A percentile compares a stretch with the other conserved stretches of the same genome.
Evolutionary conservation across 2,888 invertebrate genomes (phyloP).

Genomic region (Macrosiphum euphorbiae): DNA sequence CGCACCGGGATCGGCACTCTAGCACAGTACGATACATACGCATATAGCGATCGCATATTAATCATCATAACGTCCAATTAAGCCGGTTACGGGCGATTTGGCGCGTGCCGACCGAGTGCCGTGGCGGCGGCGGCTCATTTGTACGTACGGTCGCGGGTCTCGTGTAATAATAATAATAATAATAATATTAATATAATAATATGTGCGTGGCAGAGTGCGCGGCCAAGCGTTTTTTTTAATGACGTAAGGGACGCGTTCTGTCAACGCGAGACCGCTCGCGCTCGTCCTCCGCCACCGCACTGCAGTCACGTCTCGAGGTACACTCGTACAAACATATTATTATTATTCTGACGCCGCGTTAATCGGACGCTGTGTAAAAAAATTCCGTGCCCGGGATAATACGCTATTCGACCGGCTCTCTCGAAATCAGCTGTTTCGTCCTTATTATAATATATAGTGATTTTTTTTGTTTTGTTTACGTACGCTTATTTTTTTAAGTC

Average conservation of each 20-base stretch:
- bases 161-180: neutral
- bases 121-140: slow-evolving; percentile 41
- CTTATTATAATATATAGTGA: too few relatives aligned
- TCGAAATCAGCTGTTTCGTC: too few relatives aligned
- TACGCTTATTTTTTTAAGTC: too few relatives aligned
- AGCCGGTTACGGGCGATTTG: slow-evolving; percentile 55
- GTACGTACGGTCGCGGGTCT: neutral
- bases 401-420: too few relatives aligned
- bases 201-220: neutral
- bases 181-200: neutral
- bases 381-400: too few relatives aligned
- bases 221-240: slow-evolving; percentile 54
- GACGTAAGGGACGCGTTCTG: slow-evolving; percentile 47
- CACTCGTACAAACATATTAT: too few relatives aligned
- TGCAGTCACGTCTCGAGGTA: neutral
- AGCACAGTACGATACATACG: neutral
- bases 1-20: neutral
- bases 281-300: neutral
- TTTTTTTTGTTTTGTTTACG: too few relatives aligned
- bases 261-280: slow-evolving; percentile 22
- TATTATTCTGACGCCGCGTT: too few relatives aligned
- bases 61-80: slow-evolving; percentile 57
- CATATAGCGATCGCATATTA: slow-evolving; percentile 30
- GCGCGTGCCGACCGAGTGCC: slow-evolving; percentile 10
- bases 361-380: too few relatives aligned